Percentiles rank a stretch among this genome's conserved stretches.
phyloP scores from a whole-genome alignment of 2,888 invertebrate genomes.

The Eumacrocentrus americanus region DNA sequence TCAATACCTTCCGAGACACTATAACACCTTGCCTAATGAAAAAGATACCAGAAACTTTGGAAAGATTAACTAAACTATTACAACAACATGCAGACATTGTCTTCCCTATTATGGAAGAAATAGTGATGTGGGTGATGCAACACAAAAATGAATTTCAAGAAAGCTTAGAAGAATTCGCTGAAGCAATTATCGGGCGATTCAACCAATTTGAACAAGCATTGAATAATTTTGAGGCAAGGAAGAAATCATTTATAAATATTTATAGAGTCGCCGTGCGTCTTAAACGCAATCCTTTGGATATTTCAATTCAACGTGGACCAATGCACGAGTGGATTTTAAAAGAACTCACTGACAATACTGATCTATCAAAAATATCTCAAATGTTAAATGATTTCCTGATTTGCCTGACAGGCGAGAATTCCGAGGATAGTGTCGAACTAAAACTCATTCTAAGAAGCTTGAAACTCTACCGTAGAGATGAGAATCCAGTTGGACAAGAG shows the following conservation, averaged over 20 bases:
- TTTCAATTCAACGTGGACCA: conserved; percentile 28
- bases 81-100: conserved; percentile 42
- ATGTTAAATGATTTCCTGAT: conserved; percentile 50
- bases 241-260: conserved; percentile 47
- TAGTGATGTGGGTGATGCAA: conserved; percentile 46
- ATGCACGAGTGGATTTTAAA: conserved; percentile 50
- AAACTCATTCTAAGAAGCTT: conserved; percentile 39
- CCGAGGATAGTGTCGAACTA: conserved; percentile 36
- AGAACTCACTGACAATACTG: conserved; percentile 36
- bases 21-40: conserved; percentile 49
- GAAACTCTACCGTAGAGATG: conserved; percentile 29
- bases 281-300: conserved; percentile 41
- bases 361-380: conserved; percentile 44
- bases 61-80: conserved; percentile 39
- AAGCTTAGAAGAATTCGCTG: conserved; percentile 37
- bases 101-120: conserved; percentile 49
- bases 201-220: conserved; percentile 35
- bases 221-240: conserved; percentile 41
- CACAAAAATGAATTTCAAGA: conserved; percentile 37
- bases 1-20: conserved; percentile 48
- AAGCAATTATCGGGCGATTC: conserved; percentile 44
- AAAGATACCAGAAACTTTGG: conserved; percentile 42
- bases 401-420: conserved; percentile 43
- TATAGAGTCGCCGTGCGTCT: conserved; percentile 46
- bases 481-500: not conserved